These are phyloP conservation scores for Melanophora roralis DNA, from an alignment of 2,888 invertebrate species.

Conservation along the genomic window DNA sequence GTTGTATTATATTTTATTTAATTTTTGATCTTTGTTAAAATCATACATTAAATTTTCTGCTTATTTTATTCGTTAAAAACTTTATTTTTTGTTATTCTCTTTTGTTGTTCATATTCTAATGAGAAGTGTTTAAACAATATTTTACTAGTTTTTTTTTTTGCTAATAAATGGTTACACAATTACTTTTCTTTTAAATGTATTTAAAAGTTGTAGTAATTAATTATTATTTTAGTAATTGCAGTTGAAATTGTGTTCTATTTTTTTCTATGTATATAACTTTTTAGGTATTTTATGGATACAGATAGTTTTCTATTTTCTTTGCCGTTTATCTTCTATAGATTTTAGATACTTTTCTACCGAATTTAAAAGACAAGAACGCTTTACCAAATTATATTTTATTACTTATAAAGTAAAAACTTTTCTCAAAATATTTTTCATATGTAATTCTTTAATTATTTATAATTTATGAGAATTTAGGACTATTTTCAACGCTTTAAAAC, in stretches of 20 bases:
- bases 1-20: not conserved
- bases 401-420: not conserved
- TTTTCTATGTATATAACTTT: constrained; percentile 33
- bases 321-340: constrained; percentile 5
- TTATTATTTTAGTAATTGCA: not conserved
- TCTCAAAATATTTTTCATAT: constrained; percentile 29
- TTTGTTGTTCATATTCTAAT: constrained; percentile 41
- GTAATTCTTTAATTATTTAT: constrained; percentile 41
- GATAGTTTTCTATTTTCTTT: constrained; percentile 48
- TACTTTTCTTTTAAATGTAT: constrained; percentile 18
- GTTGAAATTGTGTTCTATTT: constrained; percentile 35
- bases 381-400: constrained; percentile 14
- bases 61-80: not conserved
- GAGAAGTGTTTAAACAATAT: constrained; percentile 26
- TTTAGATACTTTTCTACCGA: constrained; percentile 39
- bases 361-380: constrained; percentile 2
- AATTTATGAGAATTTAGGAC: constrained; percentile 32
- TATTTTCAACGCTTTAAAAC: not conserved
- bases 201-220: constrained; percentile 12
- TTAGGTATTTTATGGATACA: constrained; percentile 57
- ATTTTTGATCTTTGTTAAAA: not conserved
- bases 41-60: constrained; percentile 13
- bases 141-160: constrained; percentile 7
- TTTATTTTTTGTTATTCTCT: constrained; percentile 12
- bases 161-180: constrained; percentile 56